Base-by-base conservation (phyloP, 2,888 invertebrate species). In the Dichetophora obliterata region DNA sequence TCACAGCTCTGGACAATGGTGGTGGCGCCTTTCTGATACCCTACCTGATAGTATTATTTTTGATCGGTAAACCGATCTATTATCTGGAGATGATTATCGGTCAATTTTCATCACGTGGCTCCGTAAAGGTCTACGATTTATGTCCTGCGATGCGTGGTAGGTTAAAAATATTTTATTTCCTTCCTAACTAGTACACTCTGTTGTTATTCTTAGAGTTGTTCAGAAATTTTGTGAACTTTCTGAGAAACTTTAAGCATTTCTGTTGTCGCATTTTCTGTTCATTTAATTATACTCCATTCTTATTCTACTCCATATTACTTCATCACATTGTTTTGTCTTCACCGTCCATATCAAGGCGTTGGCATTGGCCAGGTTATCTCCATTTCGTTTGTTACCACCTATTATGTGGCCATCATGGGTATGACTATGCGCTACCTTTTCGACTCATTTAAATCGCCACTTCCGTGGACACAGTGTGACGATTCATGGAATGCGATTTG, bases 1-100 rank as follows among this genome's bases (percentile, higher is more conserved):
- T 92, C 85, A 91, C 91, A 0, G 93, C 93, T 0, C 91, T 92
- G 81, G 91, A 92, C 82, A 93, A 93, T 83, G 93, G 93, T 0
- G 93, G 93, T 1, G 93, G 93, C 6, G 93, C 93, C 0, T 93
- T 93, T 82, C 87, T 93, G 31, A 92, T 93, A 78, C 93, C 93
- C 50, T 89, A 94, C 83, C 88, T 93, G 69, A 90, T 93, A 77
- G 91, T 93, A 11, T 87, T 94, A 68, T 88, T 93, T 74, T 84
- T 94, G 73, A 91, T 94, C 73, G 93, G 93, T 71, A 91, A 93
- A 81, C 93, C 93, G 0, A 90, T 95, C 82, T 94, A 95, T 85
- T 94, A 93, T 84, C 88, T 95, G 88, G 95, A 95, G 88, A 92
- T 94, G 90, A 90, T 92, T 5, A 89, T 95, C 61, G 95, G 95